phyloP scores from a whole-genome alignment of 2,797 vertebrate genomes.

The Lacerta viridis region DNA sequence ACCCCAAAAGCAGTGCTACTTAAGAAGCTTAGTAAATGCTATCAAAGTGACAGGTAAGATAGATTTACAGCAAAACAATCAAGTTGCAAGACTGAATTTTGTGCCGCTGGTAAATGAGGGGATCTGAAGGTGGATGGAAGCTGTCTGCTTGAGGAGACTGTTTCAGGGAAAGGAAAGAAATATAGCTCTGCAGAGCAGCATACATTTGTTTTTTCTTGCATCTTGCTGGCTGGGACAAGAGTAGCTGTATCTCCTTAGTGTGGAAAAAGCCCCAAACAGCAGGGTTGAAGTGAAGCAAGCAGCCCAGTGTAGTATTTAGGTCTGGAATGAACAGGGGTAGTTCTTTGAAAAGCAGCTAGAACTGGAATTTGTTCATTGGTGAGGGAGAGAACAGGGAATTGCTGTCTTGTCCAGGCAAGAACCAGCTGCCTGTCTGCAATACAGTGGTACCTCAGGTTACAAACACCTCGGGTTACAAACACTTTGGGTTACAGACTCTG shows the following conservation, averaged over 20 bases:
- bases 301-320: neutral
- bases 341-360: neutral
- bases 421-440: neutral
- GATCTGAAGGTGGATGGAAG: neutral
- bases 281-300: neutral
- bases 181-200: neutral
- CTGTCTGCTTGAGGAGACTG: constrained; percentile 40
- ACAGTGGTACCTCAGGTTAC: too few species aligned
- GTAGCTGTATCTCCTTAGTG: neutral
- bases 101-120: neutral
- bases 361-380: neutral
- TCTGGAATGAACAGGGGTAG: neutral
- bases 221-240: neutral
- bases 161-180: constrained; percentile 41
- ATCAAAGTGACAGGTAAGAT: neutral
- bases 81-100: constrained; percentile 15
- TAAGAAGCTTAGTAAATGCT: neutral
- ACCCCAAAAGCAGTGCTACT: neutral
- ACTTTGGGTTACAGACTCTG: too few species aligned
- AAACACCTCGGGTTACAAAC: too few species aligned
- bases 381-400: neutral
- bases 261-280: neutral
- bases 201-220: neutral
- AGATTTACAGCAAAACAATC: constrained; percentile 31
- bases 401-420: neutral